A percentile compares a stretch with the other conserved stretches of the same genome.
phyloP scores from a whole-genome alignment of 2,797 vertebrate species.

The Lepus townsendii region DNA sequence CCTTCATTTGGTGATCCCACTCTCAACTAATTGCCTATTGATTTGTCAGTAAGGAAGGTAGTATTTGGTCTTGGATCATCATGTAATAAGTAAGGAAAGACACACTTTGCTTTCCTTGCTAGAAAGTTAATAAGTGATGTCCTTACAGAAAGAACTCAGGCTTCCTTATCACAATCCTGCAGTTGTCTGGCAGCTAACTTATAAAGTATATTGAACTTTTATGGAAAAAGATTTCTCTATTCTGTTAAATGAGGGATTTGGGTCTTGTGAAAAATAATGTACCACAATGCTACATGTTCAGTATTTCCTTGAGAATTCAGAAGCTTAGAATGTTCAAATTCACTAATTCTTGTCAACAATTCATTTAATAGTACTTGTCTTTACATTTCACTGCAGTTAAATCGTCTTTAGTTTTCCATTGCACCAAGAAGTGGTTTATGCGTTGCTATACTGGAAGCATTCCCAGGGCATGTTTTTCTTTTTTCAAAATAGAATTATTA shows the following conservation, averaged over 20 bases:
- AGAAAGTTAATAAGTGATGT: constrained; percentile 56
- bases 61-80: constrained; percentile 19
- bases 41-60: constrained; percentile 17
- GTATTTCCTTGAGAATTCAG: constrained; percentile 78
- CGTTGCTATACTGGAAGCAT: not conserved
- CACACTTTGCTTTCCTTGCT: not conserved
- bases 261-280: constrained; percentile 72
- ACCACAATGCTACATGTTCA: constrained; percentile 73
- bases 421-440: constrained; percentile 29
- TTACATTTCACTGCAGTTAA: constrained; percentile 76
- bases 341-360: constrained; percentile 77
- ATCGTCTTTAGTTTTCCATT: constrained; percentile 45
- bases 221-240: not conserved
- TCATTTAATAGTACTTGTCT: constrained; percentile 79
- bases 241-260: constrained; percentile 70
- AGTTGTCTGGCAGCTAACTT: not conserved
- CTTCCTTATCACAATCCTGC: not conserved
- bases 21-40: constrained; percentile 32
- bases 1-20: not conserved
- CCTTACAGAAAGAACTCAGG: not conserved
- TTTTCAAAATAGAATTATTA: not conserved
- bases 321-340: constrained; percentile 77
- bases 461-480: not conserved
- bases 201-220: not conserved
- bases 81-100: constrained; percentile 20